These are phyloP conservation scores for Orius insidiosus DNA, from an alignment of 1,140 invertebrate species.

Conservation along the genomic window DNA sequence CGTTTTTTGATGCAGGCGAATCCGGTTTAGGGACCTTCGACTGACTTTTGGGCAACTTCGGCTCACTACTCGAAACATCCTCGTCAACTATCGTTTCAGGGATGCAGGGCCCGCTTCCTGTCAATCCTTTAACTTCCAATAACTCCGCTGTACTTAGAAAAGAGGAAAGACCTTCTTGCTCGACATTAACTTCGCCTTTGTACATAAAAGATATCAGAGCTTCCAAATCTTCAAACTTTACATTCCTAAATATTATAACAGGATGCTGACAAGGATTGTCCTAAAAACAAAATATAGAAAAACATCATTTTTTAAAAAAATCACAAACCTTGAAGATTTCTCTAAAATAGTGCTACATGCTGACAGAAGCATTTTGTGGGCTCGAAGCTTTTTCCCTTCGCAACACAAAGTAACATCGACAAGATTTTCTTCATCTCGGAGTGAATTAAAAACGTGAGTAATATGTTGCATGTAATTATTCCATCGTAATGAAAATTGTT, in stretches of 20 bases:
- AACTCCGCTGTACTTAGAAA: slow-evolving; percentile 45
- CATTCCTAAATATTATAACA: slow-evolving; percentile 69
- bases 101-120: slow-evolving; percentile 25
- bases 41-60: slow-evolving; percentile 5
- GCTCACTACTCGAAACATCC: background rate
- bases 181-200: slow-evolving; percentile 46
- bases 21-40: slow-evolving; percentile 1
- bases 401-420: slow-evolving; percentile 74
- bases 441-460: slow-evolving; percentile 54
- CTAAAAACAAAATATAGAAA: slow-evolving; percentile 24
- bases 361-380: slow-evolving; percentile 69
- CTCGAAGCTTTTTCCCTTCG: slow-evolving; percentile 62
- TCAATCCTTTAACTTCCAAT: slow-evolving; percentile 43
- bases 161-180: slow-evolving; percentile 40
- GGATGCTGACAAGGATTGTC: slow-evolving; percentile 73
- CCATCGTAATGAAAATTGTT: slow-evolving; percentile 60
- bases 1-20: slow-evolving; percentile 9
- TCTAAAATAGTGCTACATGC: slow-evolving; percentile 70
- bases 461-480: slow-evolving; percentile 58
- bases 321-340: slow-evolving; percentile 49
- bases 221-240: slow-evolving; percentile 61
- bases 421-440: slow-evolving; percentile 58
- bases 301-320: background rate
- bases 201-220: slow-evolving; percentile 76
- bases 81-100: background rate